Evolutionary conservation across 1,140 invertebrate genomes (phyloP), one percentile per base, ranked within the genome.

Genomic region (Agraylea sexmaculata): DNA sequence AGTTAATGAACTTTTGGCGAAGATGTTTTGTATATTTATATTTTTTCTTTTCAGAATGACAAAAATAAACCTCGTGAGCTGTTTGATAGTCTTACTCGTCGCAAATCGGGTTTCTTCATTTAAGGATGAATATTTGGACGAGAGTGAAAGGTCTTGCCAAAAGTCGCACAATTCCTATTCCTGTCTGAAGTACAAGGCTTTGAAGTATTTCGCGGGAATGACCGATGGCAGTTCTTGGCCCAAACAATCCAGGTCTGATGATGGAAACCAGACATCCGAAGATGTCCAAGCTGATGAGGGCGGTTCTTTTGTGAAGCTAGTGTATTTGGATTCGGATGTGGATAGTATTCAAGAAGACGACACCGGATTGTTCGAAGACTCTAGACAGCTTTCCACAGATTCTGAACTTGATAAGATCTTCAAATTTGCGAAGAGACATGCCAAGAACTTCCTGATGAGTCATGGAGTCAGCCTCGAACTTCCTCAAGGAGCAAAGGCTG

Each of bases 361-460:
- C 23, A 7, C 12, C 18, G 20, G 13, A 15, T 43, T 43, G 13
- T 43, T 49, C 15, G 47, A 27, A 8, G 40, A 43, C 4, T 42
- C 40, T 6, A 39, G 47, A 15, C 47, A 49, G 37, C 11, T 49
- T 15, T 23, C 25, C 3, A 25, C 23, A 2, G 47, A 49, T 21
- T 37, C 43, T 1, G 47, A 49, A 17, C 22, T 43, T 6, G 47
- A 45, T 2, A 49, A 45, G 37, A 25, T 49, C n/a, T 21, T 49
- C 21, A 49, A 49, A 36, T 49, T 49, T 27, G 47, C 36, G 16
- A 49, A 45, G 22, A 42, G 47, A 17, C 43, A 49, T 21, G 16
- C 40, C 8, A 28, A 32, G 21, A n/a, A 7, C 4, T 45, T 45
- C 29, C 13, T 49, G 37, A 40, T 16, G 15, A 43, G 40, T 20